A percentile compares a stretch with the other conserved stretches of the same genome.
Evolutionary conservation across 2,113 vertebrate genomes (phyloP).

Genomic region (Helogale parvula): DNA sequence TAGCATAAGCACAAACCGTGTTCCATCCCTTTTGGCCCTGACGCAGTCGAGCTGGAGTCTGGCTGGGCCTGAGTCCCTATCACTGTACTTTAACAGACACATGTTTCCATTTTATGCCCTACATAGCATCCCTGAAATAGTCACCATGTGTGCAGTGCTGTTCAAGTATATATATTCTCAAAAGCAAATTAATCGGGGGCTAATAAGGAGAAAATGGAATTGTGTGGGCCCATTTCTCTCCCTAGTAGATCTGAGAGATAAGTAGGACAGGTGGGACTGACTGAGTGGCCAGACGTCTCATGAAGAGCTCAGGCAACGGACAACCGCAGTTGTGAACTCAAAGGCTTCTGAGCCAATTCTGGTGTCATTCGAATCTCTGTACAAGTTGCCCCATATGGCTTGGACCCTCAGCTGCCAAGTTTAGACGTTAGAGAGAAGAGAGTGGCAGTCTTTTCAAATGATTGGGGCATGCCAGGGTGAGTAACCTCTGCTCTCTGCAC

Average conservation of each 20-base stretch:
- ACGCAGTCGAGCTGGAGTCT: background rate
- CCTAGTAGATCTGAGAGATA: background rate
- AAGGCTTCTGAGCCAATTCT: background rate
- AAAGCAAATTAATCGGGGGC: background rate
- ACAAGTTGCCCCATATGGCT: background rate
- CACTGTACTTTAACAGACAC: background rate
- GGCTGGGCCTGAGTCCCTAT: background rate
- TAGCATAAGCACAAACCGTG: background rate
- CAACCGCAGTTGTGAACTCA: background rate
- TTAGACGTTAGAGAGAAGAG: conserved; percentile 18
- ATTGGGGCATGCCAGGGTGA: background rate
- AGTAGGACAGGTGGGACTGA: background rate
- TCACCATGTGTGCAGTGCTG: background rate
- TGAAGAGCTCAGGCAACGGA: background rate
- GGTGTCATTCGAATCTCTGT: background rate
- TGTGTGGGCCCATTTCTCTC: background rate
- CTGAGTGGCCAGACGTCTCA: background rate
- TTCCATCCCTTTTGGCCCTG: background rate
- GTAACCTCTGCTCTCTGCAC: background rate
- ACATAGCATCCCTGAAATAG: background rate
- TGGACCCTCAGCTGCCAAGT: conserved; percentile 12
- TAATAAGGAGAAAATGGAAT: background rate
- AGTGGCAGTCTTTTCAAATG: conserved; percentile 57
- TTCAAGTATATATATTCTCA: background rate
- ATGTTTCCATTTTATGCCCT: background rate